phyloP scores from a whole-genome alignment of 2,797 vertebrate species.

The Intellagama lesueurii region DNA sequence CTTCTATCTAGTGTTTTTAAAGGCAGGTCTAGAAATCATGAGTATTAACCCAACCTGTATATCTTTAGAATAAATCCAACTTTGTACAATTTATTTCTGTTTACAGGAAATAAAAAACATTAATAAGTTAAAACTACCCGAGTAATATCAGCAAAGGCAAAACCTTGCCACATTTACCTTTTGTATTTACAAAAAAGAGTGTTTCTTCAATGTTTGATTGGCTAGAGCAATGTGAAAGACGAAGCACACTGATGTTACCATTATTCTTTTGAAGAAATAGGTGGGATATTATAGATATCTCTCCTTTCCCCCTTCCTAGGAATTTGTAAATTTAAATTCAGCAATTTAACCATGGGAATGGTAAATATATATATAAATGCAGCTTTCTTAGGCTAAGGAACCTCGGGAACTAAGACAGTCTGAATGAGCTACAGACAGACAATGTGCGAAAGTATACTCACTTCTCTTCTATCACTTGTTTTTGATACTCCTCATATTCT shows the following conservation, averaged over 20 bases:
- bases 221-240: neutral
- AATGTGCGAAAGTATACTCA: slow-evolving; percentile 82
- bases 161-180: no score
- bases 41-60: neutral
- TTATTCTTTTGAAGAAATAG: slow-evolving; percentile 28
- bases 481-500: slow-evolving; percentile 97
- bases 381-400: neutral
- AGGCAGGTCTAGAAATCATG: neutral
- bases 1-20: neutral
- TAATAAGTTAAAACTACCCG: neutral
- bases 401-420: slow-evolving; percentile 10
- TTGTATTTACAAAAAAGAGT: no score
- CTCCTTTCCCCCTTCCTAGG: neutral
- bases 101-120: neutral
- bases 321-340: neutral
- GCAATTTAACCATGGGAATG: neutral
- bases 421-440: slow-evolving; percentile 15
- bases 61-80: neutral
- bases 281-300: neutral
- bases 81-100: neutral
- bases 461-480: slow-evolving; percentile 97
- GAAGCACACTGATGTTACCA: neutral
- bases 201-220: no score
- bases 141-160: neutral
- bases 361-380: neutral